A percentile compares a stretch with the other conserved stretches of the same genome.
Conservation (phyloP, 2,797 vertebrate genomes). For the Apogon hyalosoma region DNA sequence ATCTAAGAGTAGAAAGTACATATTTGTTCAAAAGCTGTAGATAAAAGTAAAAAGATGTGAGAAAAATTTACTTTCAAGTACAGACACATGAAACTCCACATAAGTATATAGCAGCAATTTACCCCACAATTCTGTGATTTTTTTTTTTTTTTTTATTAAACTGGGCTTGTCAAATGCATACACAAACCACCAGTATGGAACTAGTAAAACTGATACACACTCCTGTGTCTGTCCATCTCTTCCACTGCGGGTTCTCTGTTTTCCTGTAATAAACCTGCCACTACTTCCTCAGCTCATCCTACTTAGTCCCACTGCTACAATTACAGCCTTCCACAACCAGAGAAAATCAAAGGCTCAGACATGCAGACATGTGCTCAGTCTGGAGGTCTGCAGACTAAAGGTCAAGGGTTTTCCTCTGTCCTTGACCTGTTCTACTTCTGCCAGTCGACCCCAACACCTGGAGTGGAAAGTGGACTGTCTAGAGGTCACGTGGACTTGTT, state of each 20-base stretch:
- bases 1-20: too few species aligned
- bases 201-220: background rate
- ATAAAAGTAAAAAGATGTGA: too few species aligned
- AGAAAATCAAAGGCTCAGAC: slow-evolving; percentile 17
- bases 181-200: background rate
- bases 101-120: too few species aligned
- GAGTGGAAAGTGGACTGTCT: slow-evolving; percentile 6
- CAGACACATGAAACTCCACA: too few species aligned
- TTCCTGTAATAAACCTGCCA: slow-evolving; percentile 72
- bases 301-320: slow-evolving; percentile 37
- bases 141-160: too few species aligned
- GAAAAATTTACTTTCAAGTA: too few species aligned
- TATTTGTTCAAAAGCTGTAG: too few species aligned
- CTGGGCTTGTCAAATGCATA: background rate
- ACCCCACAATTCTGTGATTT: too few species aligned
- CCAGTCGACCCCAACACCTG: slow-evolving; percentile 55
- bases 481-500: background rate
- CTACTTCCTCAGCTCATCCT: background rate
- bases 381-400: slow-evolving; percentile 47
- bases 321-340: slow-evolving; percentile 27
- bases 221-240: slow-evolving; percentile 6
- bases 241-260: slow-evolving; percentile 48
- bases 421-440: slow-evolving; percentile 52
- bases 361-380: slow-evolving; percentile 53
- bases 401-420: slow-evolving; percentile 62